Evolutionary conservation across 2,888 invertebrate species (phyloP).

Genomic region (Ormyrus nitidulus): DNA sequence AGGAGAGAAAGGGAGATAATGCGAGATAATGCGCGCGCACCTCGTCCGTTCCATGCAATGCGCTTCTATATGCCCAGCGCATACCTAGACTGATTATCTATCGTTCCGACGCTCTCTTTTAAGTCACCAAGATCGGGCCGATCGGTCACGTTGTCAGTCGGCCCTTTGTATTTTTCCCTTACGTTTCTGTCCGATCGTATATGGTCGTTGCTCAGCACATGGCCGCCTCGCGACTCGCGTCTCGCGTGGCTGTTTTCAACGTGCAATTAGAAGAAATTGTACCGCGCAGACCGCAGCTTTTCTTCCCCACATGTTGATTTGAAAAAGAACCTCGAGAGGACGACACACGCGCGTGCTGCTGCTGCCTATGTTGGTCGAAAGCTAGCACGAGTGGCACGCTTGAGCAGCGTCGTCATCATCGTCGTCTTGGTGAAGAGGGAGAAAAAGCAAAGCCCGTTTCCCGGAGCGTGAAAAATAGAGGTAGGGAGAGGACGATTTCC

Average conservation of each 20-base stretch:
- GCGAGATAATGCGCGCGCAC: no score
- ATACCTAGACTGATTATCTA: no score
- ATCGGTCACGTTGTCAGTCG: slow-evolving; percentile 59
- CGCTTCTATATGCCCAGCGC: no score
- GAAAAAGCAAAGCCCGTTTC: neutral
- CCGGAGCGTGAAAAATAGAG: neutral
- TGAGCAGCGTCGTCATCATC: no score
- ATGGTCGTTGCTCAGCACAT: no score
- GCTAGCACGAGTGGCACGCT: no score
- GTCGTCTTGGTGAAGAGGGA: no score
- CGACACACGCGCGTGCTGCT: neutral
- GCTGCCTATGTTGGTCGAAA: neutral
- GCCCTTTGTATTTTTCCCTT: no score
- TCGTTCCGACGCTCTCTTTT: no score
- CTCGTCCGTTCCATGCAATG: no score
- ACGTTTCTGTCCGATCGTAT: no score
- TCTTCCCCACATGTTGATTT: neutral
- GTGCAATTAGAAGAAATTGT: neutral
- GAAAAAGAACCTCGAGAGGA: neutral
- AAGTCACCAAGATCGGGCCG: slow-evolving; percentile 69
- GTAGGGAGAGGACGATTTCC: neutral
- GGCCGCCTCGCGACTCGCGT: slow-evolving; percentile 56
- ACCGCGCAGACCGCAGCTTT: neutral
- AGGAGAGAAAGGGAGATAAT: no score
- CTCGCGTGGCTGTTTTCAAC: neutral